Evolutionary conservation across 2,797 vertebrate genomes (phyloP).

Genomic region (Myripristis jacobus): DNA sequence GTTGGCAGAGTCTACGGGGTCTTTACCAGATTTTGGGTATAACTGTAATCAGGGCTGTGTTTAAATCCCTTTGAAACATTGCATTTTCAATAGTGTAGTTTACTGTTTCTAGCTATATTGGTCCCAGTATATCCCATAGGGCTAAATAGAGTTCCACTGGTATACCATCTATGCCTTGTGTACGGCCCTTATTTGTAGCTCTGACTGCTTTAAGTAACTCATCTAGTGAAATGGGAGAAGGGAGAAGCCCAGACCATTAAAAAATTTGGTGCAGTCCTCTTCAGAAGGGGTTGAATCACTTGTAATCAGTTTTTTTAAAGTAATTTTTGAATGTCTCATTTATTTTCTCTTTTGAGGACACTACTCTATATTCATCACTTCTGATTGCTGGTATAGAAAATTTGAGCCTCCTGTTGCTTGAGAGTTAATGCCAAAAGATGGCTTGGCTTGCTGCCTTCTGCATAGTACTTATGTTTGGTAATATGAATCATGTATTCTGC

Average conservation of each 20-base stretch:
- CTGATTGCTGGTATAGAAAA: constrained; percentile 8
- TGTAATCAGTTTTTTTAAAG: constrained; percentile 8
- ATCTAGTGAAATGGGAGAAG: constrained; percentile 7
- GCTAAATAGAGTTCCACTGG: constrained; percentile 15
- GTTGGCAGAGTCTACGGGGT: too few relatives aligned
- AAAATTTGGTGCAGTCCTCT: not conserved
- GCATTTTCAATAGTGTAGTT: too few relatives aligned
- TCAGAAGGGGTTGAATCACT: not conserved
- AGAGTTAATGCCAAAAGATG: constrained; percentile 19
- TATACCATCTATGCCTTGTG: constrained; percentile 14
- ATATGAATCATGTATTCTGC: constrained; percentile 27
- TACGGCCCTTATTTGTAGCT: constrained; percentile 17
- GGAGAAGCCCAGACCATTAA: constrained; percentile 3
- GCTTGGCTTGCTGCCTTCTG: constrained; percentile 6
- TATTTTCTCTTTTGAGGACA: constrained; percentile 5
- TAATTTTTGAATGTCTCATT: constrained; percentile 19
- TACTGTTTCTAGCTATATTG: too few relatives aligned
- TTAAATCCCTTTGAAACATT: too few relatives aligned
- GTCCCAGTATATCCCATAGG: constrained; percentile 19
- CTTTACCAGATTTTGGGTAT: too few relatives aligned
- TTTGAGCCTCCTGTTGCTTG: constrained; percentile 20
- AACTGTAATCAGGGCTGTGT: too few relatives aligned
- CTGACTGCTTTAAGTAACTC: constrained; percentile 14
- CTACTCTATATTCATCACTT: constrained; percentile 1
- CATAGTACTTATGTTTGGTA: constrained; percentile 32